Evolutionary conservation across 2,797 vertebrate species (phyloP).

Genomic region (Pseudocheirus occidentalis): DNA sequence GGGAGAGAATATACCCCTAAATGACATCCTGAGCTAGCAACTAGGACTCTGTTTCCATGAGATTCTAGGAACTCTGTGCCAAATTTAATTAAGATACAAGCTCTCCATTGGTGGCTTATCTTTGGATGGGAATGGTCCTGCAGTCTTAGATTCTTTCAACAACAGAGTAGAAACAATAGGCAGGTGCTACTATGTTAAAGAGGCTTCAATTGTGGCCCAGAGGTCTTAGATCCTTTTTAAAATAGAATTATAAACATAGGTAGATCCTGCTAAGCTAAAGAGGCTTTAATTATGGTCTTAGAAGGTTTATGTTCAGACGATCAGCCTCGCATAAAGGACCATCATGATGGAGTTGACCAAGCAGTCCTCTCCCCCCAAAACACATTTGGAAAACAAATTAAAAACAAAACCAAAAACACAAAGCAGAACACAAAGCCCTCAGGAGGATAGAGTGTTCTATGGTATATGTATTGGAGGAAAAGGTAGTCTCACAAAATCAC

Average conservation of each 20-base stretch:
- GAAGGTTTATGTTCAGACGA: neutral
- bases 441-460: neutral
- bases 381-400: neutral
- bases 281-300: neutral
- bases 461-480: neutral
- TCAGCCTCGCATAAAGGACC: too few relatives aligned
- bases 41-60: neutral
- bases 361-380: neutral
- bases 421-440: neutral
- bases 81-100: neutral
- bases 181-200: too few relatives aligned
- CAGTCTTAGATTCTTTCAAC: neutral
- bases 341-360: neutral
- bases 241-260: neutral
- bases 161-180: too few relatives aligned
- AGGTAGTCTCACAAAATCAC: neutral
- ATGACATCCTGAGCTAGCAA: neutral
- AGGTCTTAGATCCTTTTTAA: neutral
- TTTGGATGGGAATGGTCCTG: neutral
- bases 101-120: neutral
- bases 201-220: neutral
- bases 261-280: neutral
- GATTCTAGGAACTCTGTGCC: neutral
- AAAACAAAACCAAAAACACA: neutral
- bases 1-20: neutral